These are phyloP conservation scores for Acridotheres tristis DNA, from an alignment of 2,797 vertebrate genomes.

Conservation along the genomic window DNA sequence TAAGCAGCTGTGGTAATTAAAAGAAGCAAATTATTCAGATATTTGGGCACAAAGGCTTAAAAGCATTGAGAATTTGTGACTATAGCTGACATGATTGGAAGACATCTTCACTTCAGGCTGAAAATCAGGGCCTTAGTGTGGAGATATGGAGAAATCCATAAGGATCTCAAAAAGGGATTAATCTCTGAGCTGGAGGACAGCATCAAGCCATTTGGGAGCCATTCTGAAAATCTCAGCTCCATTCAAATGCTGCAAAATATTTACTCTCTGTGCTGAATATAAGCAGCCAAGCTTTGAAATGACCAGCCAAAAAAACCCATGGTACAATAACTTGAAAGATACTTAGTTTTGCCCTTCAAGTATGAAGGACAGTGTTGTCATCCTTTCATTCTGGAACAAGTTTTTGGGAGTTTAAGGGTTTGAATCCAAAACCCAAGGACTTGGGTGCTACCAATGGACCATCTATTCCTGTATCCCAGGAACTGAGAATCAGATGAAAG, in stretches of 20 bases:
- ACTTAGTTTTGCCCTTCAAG: neutral
- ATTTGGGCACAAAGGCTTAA: neutral
- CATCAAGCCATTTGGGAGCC: neutral
- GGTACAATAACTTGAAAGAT: neutral
- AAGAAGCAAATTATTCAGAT: neutral
- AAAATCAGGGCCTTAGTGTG: neutral
- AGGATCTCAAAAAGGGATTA: neutral
- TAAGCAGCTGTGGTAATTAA: neutral
- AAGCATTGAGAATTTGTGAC: neutral
- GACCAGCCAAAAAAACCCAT: neutral
- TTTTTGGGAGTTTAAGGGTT: neutral
- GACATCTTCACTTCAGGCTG: neutral
- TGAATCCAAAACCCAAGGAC: neutral
- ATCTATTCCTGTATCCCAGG: neutral
- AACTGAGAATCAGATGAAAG: constrained; percentile 12
- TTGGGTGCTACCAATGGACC: neutral
- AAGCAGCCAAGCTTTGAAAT: neutral
- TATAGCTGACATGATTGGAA: neutral
- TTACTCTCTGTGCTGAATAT: neutral
- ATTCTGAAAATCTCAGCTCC: neutral
- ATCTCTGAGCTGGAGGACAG: neutral
- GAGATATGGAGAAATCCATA: neutral
- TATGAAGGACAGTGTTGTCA: neutral
- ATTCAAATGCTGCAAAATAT: neutral
- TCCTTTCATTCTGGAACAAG: neutral